Evolutionary conservation across 2,888 invertebrate genomes (phyloP), one percentile per base, ranked within the genome.

Genomic region (Clistopyga incitator): DNA sequence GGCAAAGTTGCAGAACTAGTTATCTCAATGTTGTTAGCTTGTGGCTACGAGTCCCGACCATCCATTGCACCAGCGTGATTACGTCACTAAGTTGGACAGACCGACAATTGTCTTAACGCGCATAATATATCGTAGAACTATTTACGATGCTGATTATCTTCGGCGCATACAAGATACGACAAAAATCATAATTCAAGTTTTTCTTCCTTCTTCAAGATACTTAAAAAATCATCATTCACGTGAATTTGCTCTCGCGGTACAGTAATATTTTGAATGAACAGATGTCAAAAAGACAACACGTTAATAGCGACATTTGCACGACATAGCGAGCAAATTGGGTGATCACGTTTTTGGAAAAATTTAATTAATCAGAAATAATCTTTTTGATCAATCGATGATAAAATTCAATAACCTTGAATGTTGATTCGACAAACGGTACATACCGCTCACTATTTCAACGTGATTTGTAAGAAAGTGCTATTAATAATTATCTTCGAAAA

Each of bases 1-100:
- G 47, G 20, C 59, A 11, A 34, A 65, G 78, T 70, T 74, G 81
- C 59, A 80, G 65, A 78, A 83, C 78, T 67, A 76, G 78, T 84
- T 75, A 68, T 76, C 70, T 13, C 71, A 23, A 50, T 77, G 80
- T 74, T 68, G 65, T 75, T 34, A 74, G 47, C 47, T 76, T 52
- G 81, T 50, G 59, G 71, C 70, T 72, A 70, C 70, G 56, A 64
- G 72, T 25, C 80, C 47, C 80, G 84, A 47, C 50, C 56, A 68
- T 61, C 52, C 65, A 56, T 64, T 79, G 38, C 52, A 79, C 25
- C 50, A n/a, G n/a, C 15, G 45, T 52, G 74, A 75, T 78, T 81
- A 74, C 64, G 65, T 65, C 74, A 18, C 25, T 56, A 4, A 52
- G 25, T 42, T 23, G 74, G 11, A 64, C 38, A 2, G 20, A 13